phyloP scores from a whole-genome alignment of 2,113 vertebrate species.

The Eublepharis macularius region DNA sequence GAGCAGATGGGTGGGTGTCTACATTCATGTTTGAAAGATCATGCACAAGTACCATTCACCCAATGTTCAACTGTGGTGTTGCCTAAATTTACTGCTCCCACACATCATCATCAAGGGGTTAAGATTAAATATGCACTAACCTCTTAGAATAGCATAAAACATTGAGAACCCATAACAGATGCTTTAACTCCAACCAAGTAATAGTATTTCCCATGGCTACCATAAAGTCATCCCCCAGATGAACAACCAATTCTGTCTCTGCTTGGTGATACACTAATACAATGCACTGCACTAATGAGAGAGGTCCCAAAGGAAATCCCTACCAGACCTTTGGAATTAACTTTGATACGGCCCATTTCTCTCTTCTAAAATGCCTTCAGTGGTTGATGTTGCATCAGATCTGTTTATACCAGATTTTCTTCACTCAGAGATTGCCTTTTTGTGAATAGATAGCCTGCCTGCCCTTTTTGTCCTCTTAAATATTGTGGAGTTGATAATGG shows the following conservation, averaged over 20 bases:
- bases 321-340: conserved; percentile 23
- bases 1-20: neutral
- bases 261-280: conserved; percentile 7
- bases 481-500: neutral
- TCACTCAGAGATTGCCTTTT: neutral
- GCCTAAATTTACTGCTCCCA: neutral
- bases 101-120: neutral
- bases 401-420: neutral
- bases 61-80: neutral
- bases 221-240: conserved; percentile 13
- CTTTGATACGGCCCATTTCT: conserved; percentile 12
- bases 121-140: neutral
- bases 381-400: neutral
- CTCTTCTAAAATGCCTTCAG: neutral
- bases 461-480: neutral
- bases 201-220: neutral
- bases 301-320: neutral
- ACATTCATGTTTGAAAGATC: neutral
- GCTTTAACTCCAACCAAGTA: neutral
- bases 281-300: conserved; percentile 13
- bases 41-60: neutral
- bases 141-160: neutral
- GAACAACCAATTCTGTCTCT: neutral
- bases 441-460: neutral
- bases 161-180: conserved; percentile 14